These are phyloP conservation scores for Spatulosminthurus flaviceps DNA, from an alignment of 2,888 invertebrate species.

Conservation along the genomic window DNA sequence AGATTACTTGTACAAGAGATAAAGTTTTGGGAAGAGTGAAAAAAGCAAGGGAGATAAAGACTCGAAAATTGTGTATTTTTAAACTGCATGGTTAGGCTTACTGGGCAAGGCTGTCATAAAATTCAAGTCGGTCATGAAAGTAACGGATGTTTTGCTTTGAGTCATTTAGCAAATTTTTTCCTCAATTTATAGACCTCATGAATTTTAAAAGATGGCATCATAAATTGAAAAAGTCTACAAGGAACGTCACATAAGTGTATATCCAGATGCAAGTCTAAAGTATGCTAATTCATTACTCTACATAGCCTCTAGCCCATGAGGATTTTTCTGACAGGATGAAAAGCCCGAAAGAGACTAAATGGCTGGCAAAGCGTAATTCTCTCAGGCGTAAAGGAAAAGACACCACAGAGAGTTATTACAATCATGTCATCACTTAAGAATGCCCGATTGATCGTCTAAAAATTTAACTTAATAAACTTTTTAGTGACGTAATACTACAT, in stretches of 20 bases:
- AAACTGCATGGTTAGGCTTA: no score
- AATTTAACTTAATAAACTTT: background rate
- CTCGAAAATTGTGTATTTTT: no score
- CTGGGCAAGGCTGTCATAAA: slow-evolving; percentile 16
- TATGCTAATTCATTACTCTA: no score
- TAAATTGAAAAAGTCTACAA: slow-evolving; percentile 1
- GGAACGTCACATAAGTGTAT: no score
- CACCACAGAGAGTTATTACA: background rate
- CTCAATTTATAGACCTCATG: slow-evolving; percentile 11
- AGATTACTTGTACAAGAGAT: no score
- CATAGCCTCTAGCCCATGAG: background rate
- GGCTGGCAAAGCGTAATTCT: slow-evolving; percentile 18
- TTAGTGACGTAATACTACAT: background rate
- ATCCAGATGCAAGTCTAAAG: background rate
- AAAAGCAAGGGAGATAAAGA: no score
- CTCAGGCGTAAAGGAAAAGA: background rate
- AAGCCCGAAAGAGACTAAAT: background rate
- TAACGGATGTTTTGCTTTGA: slow-evolving; percentile 20
- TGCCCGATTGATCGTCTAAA: slow-evolving; percentile 19
- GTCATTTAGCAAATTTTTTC: slow-evolving; percentile 15
- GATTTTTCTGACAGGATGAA: background rate
- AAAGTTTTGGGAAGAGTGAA: no score
- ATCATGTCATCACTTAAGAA: slow-evolving; percentile 11
- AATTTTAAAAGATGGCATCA: slow-evolving; percentile 14
- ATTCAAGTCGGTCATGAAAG: slow-evolving; percentile 21